A percentile compares a stretch with the other conserved stretches of the same genome.
These are phyloP conservation scores for Rhinophrynus dorsalis DNA, from an alignment of 2,797 vertebrate species.

Conservation along the genomic window DNA sequence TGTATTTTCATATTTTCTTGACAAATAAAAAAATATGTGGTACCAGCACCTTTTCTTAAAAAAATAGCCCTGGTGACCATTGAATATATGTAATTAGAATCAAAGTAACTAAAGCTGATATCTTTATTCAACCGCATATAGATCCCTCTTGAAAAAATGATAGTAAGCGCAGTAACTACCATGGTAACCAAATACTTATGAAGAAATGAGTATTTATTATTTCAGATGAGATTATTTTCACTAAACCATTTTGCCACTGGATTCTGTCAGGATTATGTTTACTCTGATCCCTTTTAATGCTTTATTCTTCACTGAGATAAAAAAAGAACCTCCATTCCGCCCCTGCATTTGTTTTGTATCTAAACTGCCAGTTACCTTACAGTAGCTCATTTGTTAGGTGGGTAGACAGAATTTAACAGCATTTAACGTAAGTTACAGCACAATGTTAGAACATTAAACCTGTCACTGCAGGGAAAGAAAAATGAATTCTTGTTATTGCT, in stretches of 20 bases:
- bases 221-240: slow-evolving; percentile 32
- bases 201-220: slow-evolving; percentile 38
- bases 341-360: background rate
- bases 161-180: slow-evolving; percentile 24
- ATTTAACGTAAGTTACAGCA: slow-evolving; percentile 19
- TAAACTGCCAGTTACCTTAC: background rate
- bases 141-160: slow-evolving; percentile 26
- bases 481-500: slow-evolving; percentile 7
- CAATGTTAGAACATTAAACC: slow-evolving; percentile 9
- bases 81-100: no score
- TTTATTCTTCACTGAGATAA: background rate
- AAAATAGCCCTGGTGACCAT: no score
- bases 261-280: slow-evolving; percentile 8
- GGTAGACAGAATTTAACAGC: background rate
- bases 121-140: slow-evolving; percentile 23
- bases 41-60: no score
- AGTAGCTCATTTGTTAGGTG: background rate
- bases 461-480: slow-evolving; percentile 5
- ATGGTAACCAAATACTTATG: slow-evolving; percentile 35
- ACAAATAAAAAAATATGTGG: no score
- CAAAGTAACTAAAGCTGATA: slow-evolving; percentile 36
- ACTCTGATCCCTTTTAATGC: background rate
- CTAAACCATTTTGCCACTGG: slow-evolving; percentile 17
- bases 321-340: background rate
- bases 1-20: no score